These are phyloP conservation scores for Eurypyga helias DNA, from an alignment of 2,113 vertebrate genomes.

Conservation along the genomic window DNA sequence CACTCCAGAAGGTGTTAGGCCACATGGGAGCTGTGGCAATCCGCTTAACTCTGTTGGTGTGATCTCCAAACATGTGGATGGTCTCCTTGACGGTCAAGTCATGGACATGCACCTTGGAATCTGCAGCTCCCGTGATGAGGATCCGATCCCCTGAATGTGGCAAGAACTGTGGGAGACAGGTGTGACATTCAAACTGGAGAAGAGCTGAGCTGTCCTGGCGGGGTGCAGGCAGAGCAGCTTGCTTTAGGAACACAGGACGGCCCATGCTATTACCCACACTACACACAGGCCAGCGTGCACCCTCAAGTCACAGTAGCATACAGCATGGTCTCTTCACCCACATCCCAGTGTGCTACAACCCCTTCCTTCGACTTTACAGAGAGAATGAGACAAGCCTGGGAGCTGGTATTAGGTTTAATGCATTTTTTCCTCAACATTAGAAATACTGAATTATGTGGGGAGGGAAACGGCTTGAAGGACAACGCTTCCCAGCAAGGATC, in stretches of 20 bases:
- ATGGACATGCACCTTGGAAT: slow-evolving; percentile 97
- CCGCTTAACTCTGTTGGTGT: slow-evolving; percentile 96
- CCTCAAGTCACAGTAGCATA: not conserved
- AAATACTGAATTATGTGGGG: not conserved
- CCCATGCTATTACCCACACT: accelerated
- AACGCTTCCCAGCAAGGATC: not conserved
- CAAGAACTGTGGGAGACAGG: slow-evolving; percentile 84
- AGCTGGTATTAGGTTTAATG: not conserved
- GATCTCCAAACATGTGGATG: slow-evolving; percentile 98
- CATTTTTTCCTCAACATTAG: not conserved
- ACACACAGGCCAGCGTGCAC: accelerated
- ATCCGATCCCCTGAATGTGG: slow-evolving; percentile 95
- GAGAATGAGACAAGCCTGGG: not conserved
- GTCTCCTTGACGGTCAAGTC: slow-evolving; percentile 96
- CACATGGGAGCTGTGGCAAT: slow-evolving; percentile 98
- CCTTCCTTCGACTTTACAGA: not conserved
- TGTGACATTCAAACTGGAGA: not conserved
- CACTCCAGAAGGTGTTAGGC: slow-evolving; percentile 99
- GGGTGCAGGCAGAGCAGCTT: not conserved
- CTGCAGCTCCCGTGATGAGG: slow-evolving; percentile 93
- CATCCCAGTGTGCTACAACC: not conserved
- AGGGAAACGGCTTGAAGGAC: not conserved
- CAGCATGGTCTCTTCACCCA: not conserved
- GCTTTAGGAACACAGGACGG: not conserved
- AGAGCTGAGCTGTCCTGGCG: not conserved